Percentiles rank a stretch among this genome's conserved stretches.
Evolutionary conservation across 2,888 invertebrate genomes (phyloP).

Genomic region (Cheilosia pagana): DNA sequence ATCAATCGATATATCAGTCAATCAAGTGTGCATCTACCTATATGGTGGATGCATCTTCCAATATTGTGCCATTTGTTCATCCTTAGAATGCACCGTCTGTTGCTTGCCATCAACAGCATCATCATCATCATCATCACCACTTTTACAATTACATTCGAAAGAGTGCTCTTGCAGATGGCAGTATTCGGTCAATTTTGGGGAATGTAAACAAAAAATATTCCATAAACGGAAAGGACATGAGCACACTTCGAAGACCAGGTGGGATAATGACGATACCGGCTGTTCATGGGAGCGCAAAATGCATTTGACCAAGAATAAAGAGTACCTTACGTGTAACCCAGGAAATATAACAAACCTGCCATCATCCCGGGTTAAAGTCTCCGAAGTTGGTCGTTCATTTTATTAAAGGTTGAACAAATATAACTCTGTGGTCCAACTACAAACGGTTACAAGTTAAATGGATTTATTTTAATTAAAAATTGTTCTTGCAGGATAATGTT

Average conservation of each 20-base stretch:
- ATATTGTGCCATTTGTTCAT: slow-evolving; percentile 23
- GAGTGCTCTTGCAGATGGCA: slow-evolving; percentile 27
- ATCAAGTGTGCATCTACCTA: slow-evolving; percentile 54
- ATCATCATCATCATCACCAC: slow-evolving; percentile 16
- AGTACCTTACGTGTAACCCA: slow-evolving; percentile 3
- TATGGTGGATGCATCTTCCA: slow-evolving; percentile 23
- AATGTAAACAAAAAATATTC: slow-evolving; percentile 33
- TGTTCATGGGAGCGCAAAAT: slow-evolving; percentile 25
- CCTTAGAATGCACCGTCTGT: slow-evolving; percentile 28
- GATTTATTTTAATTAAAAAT: slow-evolving; percentile 69
- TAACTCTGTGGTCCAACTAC: slow-evolving; percentile 2
- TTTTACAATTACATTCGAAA: slow-evolving; percentile 12
- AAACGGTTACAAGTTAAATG: slow-evolving; percentile 12
- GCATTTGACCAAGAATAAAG: slow-evolving; percentile 8
- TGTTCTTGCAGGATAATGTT: slow-evolving; percentile 55
- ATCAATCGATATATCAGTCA: slow-evolving; percentile 71
- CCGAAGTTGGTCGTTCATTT: slow-evolving; percentile 17
- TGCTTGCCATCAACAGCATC: slow-evolving; percentile 17
- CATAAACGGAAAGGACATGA: slow-evolving; percentile 11
- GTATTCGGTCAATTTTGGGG: slow-evolving; percentile 50
- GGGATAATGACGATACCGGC: slow-evolving; percentile 3
- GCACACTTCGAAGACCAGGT: neutral
- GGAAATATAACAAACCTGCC: no score
- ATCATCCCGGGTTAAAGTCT: slow-evolving; percentile 11
- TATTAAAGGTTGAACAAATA: neutral